phyloP scores from a whole-genome alignment of 2,888 invertebrate genomes.

The Heliconius aoede region DNA sequence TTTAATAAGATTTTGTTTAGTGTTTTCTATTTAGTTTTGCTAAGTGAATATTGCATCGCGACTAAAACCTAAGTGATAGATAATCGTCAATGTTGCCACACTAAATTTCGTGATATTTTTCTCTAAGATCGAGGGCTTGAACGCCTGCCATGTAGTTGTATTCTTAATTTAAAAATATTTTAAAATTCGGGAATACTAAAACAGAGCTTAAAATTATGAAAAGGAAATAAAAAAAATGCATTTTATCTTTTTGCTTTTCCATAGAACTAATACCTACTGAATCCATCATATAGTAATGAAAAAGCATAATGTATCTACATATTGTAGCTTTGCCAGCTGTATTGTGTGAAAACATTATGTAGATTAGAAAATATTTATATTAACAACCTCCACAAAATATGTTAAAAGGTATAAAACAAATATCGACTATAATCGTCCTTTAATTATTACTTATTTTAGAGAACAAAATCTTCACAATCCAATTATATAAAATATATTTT shows the following conservation, averaged over 20 bases:
- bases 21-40: background rate
- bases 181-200: background rate
- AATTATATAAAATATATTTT: background rate
- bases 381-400: background rate
- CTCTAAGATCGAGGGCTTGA: background rate
- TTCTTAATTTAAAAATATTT: background rate
- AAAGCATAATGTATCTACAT: conserved; percentile 3
- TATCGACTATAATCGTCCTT: background rate
- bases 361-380: background rate
- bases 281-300: conserved; percentile 26
- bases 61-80: background rate
- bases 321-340: background rate
- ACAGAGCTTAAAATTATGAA: background rate
- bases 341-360: conserved; percentile 3
- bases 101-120: background rate
- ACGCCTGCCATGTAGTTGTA: background rate
- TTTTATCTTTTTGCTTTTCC: conserved; percentile 6
- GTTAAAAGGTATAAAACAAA: too few species aligned
- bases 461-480: background rate
- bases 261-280: conserved; percentile 8
- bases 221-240: background rate
- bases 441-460: background rate
- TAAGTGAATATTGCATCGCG: background rate
- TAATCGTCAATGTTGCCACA: conserved; percentile 5
- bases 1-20: background rate